Evolutionary conservation across 2,888 invertebrate species (phyloP), one percentile per base, ranked within the genome.

Genomic region (Tenthredo distinguenda): DNA sequence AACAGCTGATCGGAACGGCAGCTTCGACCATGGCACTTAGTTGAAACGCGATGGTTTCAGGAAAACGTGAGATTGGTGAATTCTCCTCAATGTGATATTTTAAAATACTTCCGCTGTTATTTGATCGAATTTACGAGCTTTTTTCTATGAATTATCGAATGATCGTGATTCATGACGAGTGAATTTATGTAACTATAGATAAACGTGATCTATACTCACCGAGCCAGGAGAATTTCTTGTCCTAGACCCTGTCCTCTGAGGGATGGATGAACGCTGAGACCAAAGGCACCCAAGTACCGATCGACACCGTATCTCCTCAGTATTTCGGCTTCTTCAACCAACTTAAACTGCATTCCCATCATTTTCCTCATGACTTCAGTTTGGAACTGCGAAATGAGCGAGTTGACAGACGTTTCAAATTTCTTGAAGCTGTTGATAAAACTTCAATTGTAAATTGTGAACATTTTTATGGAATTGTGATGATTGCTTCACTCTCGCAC

Each of bases 231-330:
- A 85, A 92, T 71, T 55, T 89, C 86, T 34, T 65, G 84, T 10
- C 91, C 92, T 2, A 92, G 81, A 12, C 90, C 90, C 84, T 92
- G 90, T 47, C 93, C 93, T 82, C 93, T 87, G 82, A 89, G 93
- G 9, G 87, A 85, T 1, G 91, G 91, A 3, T 89, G 47, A 10
- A 93, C 93, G 9, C 90, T 90, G 34, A 94, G 88, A 0, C 94
- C 94, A 85, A 92, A 43, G 2, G 93, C 93, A 26, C 82, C 79
- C 71, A 94, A 86, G 86, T 91, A 93, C 55, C 86, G 88, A 50
- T 91, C 90, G 1, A 91, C 89, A 0, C 88, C 89, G 34, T 89
- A 92, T 34, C 82, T 86, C 58, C 91, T 86, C 31, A 87, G 91
- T 2, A 89, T 81, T 37, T 91, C 87, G 4, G 88, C 89, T 37